These are phyloP conservation scores for Drosophila stalkeri DNA, from an alignment of 2,888 invertebrate genomes.

Conservation along the genomic window DNA sequence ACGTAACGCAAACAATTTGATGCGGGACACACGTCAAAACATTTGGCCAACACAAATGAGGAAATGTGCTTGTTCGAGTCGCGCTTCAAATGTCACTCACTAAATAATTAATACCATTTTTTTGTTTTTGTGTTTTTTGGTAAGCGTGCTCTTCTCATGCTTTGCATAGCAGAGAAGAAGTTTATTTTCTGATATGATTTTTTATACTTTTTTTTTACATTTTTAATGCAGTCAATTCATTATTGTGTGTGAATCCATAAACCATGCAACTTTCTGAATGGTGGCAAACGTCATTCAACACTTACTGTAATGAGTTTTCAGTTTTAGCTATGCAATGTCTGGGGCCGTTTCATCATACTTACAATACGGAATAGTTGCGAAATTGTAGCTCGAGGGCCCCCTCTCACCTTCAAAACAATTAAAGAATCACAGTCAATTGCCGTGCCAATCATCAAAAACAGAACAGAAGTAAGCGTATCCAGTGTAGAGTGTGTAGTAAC, in stretches of 20 bases:
- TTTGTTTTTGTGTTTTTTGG: neutral
- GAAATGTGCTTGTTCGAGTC: neutral
- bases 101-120: neutral
- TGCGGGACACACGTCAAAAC: conserved; percentile 4
- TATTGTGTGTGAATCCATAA: neutral
- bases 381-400: neutral
- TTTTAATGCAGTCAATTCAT: neutral
- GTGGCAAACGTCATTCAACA: neutral
- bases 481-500: conserved; percentile 8
- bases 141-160: neutral
- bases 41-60: conserved; percentile 5
- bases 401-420: neutral
- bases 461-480: neutral
- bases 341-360: neutral
- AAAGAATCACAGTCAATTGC: too few species aligned
- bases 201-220: neutral
- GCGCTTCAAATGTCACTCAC: neutral
- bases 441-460: neutral
- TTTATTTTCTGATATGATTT: neutral
- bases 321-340: neutral
- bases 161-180: neutral
- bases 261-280: neutral
- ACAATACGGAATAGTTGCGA: neutral
- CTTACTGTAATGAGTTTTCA: neutral
- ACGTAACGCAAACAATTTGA: conserved; percentile 1